These are phyloP conservation scores for Ctenodactylus gundi DNA, from an alignment of 2,113 vertebrate species.

Conservation along the genomic window DNA sequence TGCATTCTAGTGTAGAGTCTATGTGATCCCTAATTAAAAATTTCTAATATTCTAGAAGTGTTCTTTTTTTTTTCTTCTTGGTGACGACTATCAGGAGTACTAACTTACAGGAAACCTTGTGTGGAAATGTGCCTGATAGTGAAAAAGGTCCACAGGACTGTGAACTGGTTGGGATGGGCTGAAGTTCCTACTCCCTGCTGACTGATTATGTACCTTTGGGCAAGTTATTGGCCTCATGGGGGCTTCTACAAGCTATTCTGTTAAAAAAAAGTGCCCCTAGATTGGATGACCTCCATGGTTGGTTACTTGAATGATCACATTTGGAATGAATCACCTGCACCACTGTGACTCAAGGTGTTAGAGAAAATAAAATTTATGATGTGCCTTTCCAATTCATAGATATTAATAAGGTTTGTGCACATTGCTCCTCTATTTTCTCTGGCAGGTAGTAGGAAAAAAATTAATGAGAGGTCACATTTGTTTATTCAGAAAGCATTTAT, in stretches of 20 bases:
- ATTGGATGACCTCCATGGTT: neutral
- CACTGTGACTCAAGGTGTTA: neutral
- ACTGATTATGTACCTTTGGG: neutral
- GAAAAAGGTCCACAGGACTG: neutral
- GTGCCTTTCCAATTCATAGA: neutral
- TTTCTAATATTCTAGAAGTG: neutral
- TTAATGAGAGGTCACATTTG: neutral
- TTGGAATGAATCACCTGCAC: neutral
- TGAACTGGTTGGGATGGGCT: too few species aligned
- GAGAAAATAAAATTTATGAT: neutral
- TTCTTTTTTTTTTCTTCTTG: neutral
- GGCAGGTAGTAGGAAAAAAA: neutral
- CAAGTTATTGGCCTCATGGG: neutral
- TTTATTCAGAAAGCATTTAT: neutral
- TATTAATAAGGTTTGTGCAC: neutral
- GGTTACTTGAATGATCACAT: neutral
- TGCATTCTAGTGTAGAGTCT: neutral
- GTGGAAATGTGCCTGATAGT: neutral
- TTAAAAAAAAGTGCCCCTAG: neutral
- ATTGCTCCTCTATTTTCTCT: neutral
- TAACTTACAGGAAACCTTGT: neutral
- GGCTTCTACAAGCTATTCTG: neutral
- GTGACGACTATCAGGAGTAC: neutral
- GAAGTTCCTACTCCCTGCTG: neutral
- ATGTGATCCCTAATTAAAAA: neutral